Evolutionary conservation across 2,888 invertebrate genomes (phyloP), one percentile per base, ranked within the genome.

Genomic region (Ormia ochracea): DNA sequence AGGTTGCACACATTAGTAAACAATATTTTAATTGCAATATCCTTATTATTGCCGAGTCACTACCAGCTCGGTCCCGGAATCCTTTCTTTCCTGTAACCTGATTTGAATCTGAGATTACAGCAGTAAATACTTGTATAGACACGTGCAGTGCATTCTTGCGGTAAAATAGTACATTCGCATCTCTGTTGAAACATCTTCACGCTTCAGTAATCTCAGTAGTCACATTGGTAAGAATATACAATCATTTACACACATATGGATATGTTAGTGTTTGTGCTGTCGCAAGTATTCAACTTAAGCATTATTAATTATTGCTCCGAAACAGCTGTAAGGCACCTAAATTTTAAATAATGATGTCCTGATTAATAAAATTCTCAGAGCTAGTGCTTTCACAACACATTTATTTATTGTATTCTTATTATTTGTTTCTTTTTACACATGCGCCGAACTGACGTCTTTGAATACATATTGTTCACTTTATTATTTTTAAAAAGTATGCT

Each of bases 321-420:
- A 68, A 54, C 52, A 76, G 61, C 75, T 69, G 75, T 76, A 76
- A 61, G 43, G 26, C 45, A 38, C 3, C 48, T 19, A 38, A 61
- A 54, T 63, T 61, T 69, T 68, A 75, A n/a, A 68, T 61, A 75
- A 52, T 36, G 43, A 68, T 59, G 59, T 61, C 68, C 68, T 75
- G 31, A 61, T 63, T 76, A 76, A 61, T 69, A 31, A 75, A 61
- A 28, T 48, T 69, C 19, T 69, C 14, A 54, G 10, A 23, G 38
- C 28, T 28, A 28, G 17, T 19, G 21, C 36, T 36, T n/a, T 14
- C 10, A n/a, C 14, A 26, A 28, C 58, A 70, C 59, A 7, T 23
- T 33, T 28, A 61, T 70, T 45, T 48, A 48, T 21, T 17, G 28
- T 26, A 48, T 21, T 33, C 9, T 14, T 23, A 1, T 45, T 50